These are phyloP conservation scores for Ursus arctos DNA, from an alignment of 2,113 vertebrate genomes.

Conservation along the genomic window DNA sequence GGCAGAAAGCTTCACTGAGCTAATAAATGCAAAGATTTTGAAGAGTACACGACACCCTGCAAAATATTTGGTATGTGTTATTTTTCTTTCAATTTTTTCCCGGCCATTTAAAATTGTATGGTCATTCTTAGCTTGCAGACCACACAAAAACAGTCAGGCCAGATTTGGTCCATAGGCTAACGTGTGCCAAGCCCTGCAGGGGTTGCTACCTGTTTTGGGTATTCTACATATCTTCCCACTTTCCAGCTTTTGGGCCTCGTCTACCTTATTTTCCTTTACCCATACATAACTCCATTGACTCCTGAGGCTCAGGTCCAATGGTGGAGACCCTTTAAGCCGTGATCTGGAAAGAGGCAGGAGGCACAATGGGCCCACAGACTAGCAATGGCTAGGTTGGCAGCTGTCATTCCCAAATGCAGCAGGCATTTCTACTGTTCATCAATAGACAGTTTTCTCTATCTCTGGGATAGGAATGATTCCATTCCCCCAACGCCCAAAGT, in stretches of 20 bases:
- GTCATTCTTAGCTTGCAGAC: background rate
- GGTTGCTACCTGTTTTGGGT: background rate
- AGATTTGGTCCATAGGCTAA: background rate
- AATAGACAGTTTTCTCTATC: background rate
- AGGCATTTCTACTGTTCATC: background rate
- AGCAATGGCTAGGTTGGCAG: background rate
- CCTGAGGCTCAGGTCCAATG: background rate
- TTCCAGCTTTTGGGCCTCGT: background rate
- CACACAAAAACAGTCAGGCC: background rate
- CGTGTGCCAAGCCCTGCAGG: background rate
- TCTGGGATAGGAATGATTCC: background rate
- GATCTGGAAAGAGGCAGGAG: background rate
- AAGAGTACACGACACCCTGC: background rate
- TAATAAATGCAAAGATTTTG: background rate
- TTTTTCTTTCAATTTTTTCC: background rate
- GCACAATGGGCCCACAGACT: background rate
- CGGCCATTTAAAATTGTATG: background rate
- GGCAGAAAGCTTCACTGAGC: background rate
- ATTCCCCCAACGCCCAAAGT: background rate
- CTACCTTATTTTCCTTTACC: background rate
- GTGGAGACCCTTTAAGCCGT: background rate
- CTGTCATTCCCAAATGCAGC: background rate
- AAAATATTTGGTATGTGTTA: background rate
- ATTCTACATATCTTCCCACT: background rate
- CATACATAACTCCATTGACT: background rate